phyloP scores from a whole-genome alignment of 2,797 vertebrate species.

The Coilia nasus region DNA sequence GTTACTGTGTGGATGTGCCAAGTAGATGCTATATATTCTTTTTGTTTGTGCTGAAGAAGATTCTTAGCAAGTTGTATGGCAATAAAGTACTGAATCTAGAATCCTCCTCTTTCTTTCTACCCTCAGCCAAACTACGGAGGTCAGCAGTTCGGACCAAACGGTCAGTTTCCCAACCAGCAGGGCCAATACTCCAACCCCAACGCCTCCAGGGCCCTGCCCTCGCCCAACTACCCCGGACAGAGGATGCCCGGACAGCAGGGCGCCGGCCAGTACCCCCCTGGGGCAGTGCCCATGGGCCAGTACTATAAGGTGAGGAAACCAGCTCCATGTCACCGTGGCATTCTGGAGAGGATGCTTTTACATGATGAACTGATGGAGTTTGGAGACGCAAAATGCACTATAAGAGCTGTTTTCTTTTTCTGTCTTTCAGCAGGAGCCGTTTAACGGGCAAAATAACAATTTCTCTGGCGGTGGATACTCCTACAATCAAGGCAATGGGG shows the following conservation, averaged over 20 bases:
- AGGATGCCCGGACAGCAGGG: conserved; percentile 94
- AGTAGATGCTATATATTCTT: no score
- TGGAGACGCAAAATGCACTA: neutral
- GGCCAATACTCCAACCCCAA: conserved; percentile 92
- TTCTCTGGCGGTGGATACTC: conserved; percentile 88
- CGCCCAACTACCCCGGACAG: conserved; percentile 93
- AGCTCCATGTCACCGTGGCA: neutral
- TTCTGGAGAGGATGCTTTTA: neutral
- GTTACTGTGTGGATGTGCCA: no score
- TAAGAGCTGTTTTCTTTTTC: conserved; percentile 25
- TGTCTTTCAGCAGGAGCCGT: conserved; percentile 82
- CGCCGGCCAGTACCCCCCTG: conserved; percentile 91
- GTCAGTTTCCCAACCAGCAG: conserved; percentile 96
- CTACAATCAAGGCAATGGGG: conserved; percentile 86
- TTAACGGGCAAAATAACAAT: conserved; percentile 87
- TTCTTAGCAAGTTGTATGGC: no score
- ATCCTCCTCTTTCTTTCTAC: conserved; percentile 5
- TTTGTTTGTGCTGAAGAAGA: no score
- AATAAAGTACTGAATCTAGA: no score
- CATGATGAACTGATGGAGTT: neutral
- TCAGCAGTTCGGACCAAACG: conserved; percentile 97
- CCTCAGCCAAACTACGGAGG: conserved; percentile 88
- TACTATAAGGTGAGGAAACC: conserved; percentile 91
- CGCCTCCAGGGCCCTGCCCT: conserved; percentile 88
- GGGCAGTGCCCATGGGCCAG: conserved; percentile 91